phyloP scores from a whole-genome alignment of 1,140 invertebrate genomes.

The Tribolium castaneum region DNA sequence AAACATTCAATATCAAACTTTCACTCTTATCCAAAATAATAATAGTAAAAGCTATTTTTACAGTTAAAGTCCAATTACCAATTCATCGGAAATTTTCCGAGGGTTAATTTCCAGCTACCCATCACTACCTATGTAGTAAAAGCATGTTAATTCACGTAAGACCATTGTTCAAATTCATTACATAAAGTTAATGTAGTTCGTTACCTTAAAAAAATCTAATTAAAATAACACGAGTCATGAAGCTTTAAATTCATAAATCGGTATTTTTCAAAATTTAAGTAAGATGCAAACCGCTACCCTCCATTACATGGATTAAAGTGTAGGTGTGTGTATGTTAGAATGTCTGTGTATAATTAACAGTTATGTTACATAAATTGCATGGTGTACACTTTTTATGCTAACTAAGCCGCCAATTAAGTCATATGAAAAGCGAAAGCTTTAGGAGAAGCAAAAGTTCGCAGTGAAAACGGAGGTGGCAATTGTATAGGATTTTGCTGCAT shows the following conservation, averaged over 20 bases:
- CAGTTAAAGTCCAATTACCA: too few species aligned
- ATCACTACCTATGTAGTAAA: too few species aligned
- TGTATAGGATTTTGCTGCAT: background rate
- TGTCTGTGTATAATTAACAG: slow-evolving; percentile 19
- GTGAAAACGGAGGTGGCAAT: slow-evolving; percentile 8
- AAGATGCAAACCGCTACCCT: slow-evolving; percentile 60
- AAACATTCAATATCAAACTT: too few species aligned
- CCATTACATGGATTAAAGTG: slow-evolving; percentile 41
- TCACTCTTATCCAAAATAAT: too few species aligned
- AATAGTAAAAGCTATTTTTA: too few species aligned
- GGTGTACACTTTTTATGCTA: slow-evolving; percentile 37
- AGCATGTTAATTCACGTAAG: too few species aligned
- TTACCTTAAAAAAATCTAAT: too few species aligned
- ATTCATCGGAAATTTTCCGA: too few species aligned
- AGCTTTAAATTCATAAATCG: background rate
- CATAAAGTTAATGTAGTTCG: too few species aligned
- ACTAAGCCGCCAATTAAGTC: slow-evolving; percentile 31
- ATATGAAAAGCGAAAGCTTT: slow-evolving; percentile 37
- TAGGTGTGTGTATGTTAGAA: background rate
- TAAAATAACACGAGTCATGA: too few species aligned
- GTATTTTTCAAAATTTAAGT: slow-evolving; percentile 25
- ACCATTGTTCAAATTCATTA: too few species aligned
- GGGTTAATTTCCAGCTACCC: too few species aligned
- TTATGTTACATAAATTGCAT: slow-evolving; percentile 28
- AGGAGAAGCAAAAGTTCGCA: slow-evolving; percentile 39